Conservation (phyloP, 2,888 invertebrate genomes). For the Prosopocoilus inquinatus region DNA sequence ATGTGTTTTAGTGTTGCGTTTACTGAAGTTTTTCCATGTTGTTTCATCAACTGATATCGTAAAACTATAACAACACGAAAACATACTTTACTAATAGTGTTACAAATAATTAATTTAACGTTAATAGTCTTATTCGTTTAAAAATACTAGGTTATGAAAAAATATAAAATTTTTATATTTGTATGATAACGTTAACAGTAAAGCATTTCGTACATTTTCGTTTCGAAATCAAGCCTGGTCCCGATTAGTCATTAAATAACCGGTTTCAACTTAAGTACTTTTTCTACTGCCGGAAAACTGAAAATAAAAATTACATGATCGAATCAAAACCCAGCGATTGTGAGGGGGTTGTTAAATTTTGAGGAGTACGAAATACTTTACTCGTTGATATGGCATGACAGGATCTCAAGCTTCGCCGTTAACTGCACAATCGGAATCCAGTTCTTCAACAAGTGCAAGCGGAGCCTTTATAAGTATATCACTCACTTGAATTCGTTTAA, state of each 20-base stretch:
- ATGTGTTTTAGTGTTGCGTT: slow-evolving; percentile 7
- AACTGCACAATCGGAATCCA: slow-evolving; percentile 32
- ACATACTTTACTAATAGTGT: not conserved
- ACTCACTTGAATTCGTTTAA: slow-evolving; percentile 45
- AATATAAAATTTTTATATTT: slow-evolving; percentile 15
- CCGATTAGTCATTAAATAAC: slow-evolving; percentile 5
- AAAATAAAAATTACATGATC: not conserved
- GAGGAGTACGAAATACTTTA: slow-evolving; percentile 24
- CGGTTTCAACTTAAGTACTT: too few relatives aligned
- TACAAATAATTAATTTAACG: slow-evolving; percentile 3
- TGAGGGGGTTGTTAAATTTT: not conserved
- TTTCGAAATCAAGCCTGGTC: slow-evolving; percentile 7
- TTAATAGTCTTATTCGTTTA: slow-evolving; percentile 3
- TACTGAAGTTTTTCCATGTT: slow-evolving; percentile 7
- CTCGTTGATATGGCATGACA: slow-evolving; percentile 28
- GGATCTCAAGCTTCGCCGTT: slow-evolving; percentile 22
- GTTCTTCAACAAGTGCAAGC: slow-evolving; percentile 47
- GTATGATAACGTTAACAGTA: slow-evolving; percentile 16
- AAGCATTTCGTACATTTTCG: slow-evolving; percentile 18
- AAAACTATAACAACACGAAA: slow-evolving; percentile 7
- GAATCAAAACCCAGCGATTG: not conserved
- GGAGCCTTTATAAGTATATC: slow-evolving; percentile 47
- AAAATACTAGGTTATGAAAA: slow-evolving; percentile 10
- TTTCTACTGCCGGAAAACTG: not conserved
- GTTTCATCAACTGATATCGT: not conserved